phyloP scores from a whole-genome alignment of 2,113 vertebrate species.

The Lonchura striata region DNA sequence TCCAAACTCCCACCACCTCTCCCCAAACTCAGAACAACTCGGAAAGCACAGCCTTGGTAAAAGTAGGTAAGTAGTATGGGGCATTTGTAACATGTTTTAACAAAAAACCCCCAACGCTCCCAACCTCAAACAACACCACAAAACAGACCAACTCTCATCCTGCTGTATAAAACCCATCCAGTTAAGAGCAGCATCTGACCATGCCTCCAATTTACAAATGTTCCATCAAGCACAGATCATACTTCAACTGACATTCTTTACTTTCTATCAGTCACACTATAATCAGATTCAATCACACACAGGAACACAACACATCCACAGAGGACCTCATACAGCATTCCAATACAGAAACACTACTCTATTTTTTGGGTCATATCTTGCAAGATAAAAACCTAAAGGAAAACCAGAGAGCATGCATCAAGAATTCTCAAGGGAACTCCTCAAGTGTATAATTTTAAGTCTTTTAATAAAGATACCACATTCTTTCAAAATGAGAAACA shows the following conservation, averaged over 20 bases:
- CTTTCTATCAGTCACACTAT: background rate
- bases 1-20: background rate
- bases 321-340: background rate
- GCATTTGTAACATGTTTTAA: background rate
- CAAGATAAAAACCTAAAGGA: background rate
- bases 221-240: background rate
- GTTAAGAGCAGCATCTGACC: background rate
- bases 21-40: background rate
- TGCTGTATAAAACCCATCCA: background rate
- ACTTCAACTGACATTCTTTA: background rate
- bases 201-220: background rate
- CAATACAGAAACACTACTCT: background rate
- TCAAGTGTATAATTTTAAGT: background rate
- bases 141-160: background rate
- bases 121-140: background rate
- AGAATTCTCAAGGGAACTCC: background rate
- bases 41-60: background rate
- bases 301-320: background rate
- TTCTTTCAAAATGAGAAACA: background rate
- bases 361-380: background rate
- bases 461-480: background rate
- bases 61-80: background rate
- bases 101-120: background rate
- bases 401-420: background rate
- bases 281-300: background rate